A percentile compares a stretch with the other conserved stretches of the same genome.
Evolutionary conservation across 1,140 invertebrate species (phyloP).

Genomic region (Eufriesea mexicana): DNA sequence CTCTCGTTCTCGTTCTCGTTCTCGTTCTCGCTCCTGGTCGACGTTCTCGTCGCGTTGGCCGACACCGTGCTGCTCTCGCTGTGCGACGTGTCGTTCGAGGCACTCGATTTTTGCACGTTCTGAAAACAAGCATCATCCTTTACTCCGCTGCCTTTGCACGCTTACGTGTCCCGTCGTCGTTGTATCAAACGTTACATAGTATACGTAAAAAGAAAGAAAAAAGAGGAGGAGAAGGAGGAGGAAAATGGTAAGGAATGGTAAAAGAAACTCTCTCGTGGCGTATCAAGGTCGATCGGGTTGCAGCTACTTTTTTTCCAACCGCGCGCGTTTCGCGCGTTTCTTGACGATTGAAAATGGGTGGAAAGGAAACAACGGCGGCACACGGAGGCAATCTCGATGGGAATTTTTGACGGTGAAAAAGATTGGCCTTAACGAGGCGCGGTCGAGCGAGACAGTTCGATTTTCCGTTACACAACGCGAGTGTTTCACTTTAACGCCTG

Average conservation of each 20-base stretch:
- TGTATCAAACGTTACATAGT: no score
- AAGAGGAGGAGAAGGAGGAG: no score
- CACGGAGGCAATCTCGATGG: no score
- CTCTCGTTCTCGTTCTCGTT: conserved; percentile 62
- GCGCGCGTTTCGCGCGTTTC: neutral
- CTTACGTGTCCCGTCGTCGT: no score
- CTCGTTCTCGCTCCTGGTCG: conserved; percentile 60
- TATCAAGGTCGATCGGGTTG: conserved; percentile 27
- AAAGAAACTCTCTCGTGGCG: neutral
- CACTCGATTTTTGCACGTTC: conserved; percentile 78
- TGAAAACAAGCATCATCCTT: conserved; percentile 59
- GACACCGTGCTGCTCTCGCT: conserved; percentile 72
- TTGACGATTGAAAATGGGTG: no score
- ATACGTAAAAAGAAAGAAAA: neutral
- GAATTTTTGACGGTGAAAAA: neutral
- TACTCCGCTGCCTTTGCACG: neutral
- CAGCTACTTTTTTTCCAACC: conserved; percentile 31
- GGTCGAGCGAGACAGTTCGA: neutral
- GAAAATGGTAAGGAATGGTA: neutral
- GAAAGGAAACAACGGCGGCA: no score
- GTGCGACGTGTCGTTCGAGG: conserved; percentile 75
- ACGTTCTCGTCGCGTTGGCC: conserved; percentile 67
- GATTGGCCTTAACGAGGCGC: neutral
- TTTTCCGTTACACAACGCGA: conserved; percentile 10
- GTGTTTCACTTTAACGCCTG: conserved; percentile 5